Conservation (phyloP, 2,888 invertebrate species). For the Dinocampus coccinellae region DNA sequence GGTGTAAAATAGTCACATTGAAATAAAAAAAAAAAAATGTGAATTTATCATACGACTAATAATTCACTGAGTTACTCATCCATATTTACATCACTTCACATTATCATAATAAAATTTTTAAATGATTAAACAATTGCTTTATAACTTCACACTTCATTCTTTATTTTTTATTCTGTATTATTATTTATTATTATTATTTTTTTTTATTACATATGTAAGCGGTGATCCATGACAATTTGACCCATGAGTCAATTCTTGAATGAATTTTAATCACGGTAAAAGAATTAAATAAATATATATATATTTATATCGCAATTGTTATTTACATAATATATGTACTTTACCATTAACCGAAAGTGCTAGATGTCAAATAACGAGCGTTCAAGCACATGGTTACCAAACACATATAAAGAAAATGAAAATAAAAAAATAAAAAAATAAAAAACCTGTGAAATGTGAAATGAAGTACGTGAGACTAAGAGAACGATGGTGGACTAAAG, state of each 20-base stretch:
- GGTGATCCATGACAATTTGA: too few relatives aligned
- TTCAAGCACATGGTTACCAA: background rate
- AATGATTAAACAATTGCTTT: too few relatives aligned
- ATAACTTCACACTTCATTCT: too few relatives aligned
- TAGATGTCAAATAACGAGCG: background rate
- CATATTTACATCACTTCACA: too few relatives aligned
- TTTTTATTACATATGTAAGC: too few relatives aligned
- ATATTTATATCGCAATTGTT: background rate
- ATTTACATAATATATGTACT: background rate
- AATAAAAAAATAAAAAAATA: slow-evolving; percentile 25
- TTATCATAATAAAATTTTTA: too few relatives aligned
- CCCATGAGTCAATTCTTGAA: too few relatives aligned
- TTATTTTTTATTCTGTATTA: too few relatives aligned
- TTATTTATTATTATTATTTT: too few relatives aligned
- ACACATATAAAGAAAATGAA: too few relatives aligned
- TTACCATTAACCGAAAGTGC: slow-evolving; percentile 29
- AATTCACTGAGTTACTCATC: slow-evolving; percentile 53
- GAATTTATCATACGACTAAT: slow-evolving; percentile 43
- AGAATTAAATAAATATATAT: background rate
- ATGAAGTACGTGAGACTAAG: slow-evolving; percentile 1
- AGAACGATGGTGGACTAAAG: slow-evolving; percentile 6
- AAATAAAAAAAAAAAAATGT: too few relatives aligned
- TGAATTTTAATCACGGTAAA: background rate
- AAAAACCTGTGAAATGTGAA: slow-evolving; percentile 29
- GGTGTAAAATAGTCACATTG: too few relatives aligned